Conservation (phyloP, 2,797 vertebrate species). For the Periophthalmus magnuspinnatus region DNA sequence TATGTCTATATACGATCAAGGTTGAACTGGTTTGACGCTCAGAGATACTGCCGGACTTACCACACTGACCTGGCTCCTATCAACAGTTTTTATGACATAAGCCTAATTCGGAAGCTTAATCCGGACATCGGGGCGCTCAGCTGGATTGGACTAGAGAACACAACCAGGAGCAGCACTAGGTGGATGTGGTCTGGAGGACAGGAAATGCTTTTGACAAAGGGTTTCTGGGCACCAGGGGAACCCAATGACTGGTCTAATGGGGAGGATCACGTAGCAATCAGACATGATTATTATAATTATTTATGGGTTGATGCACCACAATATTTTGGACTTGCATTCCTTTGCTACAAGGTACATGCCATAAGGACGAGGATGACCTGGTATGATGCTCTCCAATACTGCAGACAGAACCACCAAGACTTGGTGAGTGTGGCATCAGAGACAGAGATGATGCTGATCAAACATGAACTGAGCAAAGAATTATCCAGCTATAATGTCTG, state of each 20-base stretch:
- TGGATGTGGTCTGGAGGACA: constrained; percentile 59
- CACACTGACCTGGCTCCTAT: constrained; percentile 54
- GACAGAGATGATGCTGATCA: constrained; percentile 46
- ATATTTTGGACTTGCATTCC: not conserved
- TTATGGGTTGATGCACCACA: not conserved
- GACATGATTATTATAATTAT: accelerated
- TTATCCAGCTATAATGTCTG: constrained; percentile 19
- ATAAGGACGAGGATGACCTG: not conserved
- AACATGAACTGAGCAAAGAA: constrained; percentile 10
- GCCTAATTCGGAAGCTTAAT: not conserved
- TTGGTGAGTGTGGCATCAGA: constrained; percentile 43
- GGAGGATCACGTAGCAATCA: not conserved
- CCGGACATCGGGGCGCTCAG: accelerated
- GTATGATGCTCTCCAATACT: constrained; percentile 43
- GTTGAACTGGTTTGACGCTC: constrained; percentile 25
- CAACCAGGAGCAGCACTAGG: accelerated
- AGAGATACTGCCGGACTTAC: constrained; percentile 1
- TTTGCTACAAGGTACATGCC: constrained; percentile 4
- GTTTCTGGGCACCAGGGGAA: not conserved
- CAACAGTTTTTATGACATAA: accelerated
- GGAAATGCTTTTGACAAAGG: not conserved
- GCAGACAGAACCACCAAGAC: constrained; percentile 34
- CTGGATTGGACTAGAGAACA: constrained; percentile 46
- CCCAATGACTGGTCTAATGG: accelerated
- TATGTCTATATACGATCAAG: not conserved